phyloP scores from a whole-genome alignment of 2,113 vertebrate genomes.

The Astur gentilis region DNA sequence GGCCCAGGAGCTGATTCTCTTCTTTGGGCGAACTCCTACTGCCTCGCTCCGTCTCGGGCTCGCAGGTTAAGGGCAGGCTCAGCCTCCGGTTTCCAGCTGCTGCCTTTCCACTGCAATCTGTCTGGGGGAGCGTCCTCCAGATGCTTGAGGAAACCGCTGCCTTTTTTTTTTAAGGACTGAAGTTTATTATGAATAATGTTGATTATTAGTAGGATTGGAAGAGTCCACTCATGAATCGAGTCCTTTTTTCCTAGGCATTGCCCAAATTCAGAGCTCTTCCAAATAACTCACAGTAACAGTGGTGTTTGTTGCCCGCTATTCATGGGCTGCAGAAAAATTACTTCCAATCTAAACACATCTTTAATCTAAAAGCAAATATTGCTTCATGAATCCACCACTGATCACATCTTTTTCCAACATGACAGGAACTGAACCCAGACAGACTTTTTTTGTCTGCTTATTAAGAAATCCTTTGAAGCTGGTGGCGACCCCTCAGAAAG shows the following conservation, averaged over 20 bases:
- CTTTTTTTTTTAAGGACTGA: background rate
- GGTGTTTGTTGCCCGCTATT: background rate
- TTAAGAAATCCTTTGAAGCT: constrained; percentile 51
- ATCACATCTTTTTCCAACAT: constrained; percentile 56
- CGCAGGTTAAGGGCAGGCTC: background rate
- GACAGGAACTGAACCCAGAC: constrained; percentile 53
- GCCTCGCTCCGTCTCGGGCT: background rate
- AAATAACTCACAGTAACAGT: background rate
- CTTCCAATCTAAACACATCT: constrained; percentile 22
- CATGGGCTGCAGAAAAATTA: background rate
- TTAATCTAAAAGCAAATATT: constrained; percentile 32
- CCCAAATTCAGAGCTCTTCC: background rate
- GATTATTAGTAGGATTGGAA: background rate
- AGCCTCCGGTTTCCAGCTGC: background rate
- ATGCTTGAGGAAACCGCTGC: background rate
- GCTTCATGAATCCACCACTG: background rate
- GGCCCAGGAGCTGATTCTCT: background rate
- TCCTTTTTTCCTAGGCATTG: background rate
- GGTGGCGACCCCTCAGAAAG: background rate
- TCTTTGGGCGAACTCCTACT: background rate
- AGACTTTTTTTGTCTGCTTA: background rate
- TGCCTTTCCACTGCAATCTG: background rate
- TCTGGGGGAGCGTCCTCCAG: background rate
- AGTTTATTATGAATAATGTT: background rate
- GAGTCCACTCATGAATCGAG: background rate